Evolutionary conservation across 1,140 invertebrate species (phyloP), one percentile per base, ranked within the genome.

Genomic region (Drosophila equinoxialis): DNA sequence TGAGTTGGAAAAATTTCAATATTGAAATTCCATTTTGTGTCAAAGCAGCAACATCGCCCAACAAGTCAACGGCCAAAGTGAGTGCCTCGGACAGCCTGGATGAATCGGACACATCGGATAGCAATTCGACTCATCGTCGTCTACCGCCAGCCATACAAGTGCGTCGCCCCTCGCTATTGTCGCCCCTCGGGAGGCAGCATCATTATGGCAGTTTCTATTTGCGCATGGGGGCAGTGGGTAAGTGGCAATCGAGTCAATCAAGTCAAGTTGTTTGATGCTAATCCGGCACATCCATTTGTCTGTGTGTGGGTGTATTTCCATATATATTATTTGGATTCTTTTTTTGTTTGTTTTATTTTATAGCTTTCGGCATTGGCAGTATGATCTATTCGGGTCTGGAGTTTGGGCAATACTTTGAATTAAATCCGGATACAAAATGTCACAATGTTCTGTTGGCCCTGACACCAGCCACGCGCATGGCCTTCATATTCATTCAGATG

Each of bases 351-450:
- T 0, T 30, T 5, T 6, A 30, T 30, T 6, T 30, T 30, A 5
- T 90, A 97, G 97, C 97, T 13, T 98, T 98, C 91, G 97, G 97
- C 7, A 98, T 98, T 77, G 98, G 98, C 7, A 97, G 96, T 61
- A 97, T 98, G 97, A 98, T 98, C 68, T 98, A 98, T 92, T 98
- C 97, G 1, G 97, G 98, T 0, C 93, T 99, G 62, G 97, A 98
- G 93, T 97, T 98, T 86, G 97, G 97, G 0, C 96, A 98, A 91
- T 98, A 98, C 90, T 98, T 98, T 91, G 97, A 98, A 92, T 92
- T 97, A 54, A 96, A 97, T 89, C 93, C 94, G 41, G 95, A 97
- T 80, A 96, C 96, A 11, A 96, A 97, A 76, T 98, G 97, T 85
- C 95, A 97, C 90, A 98, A 97, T 85, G 95, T 98, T 13, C 94